These are phyloP conservation scores for Corella eumyota DNA, from an alignment of 23 tunicate genomes.

Conservation along the genomic window DNA sequence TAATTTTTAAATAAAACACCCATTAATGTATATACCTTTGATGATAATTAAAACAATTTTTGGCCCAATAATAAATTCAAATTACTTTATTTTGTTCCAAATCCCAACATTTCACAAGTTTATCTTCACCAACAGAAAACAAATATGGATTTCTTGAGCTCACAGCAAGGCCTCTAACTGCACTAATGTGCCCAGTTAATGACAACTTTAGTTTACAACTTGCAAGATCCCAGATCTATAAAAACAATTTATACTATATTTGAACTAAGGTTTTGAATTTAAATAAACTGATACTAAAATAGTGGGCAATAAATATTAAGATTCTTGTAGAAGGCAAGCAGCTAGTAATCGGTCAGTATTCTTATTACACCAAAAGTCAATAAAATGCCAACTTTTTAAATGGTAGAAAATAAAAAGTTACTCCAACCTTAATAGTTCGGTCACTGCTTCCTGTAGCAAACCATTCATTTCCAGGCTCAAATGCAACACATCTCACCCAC, in stretches of 20 bases:
- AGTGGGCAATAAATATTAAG: too few species aligned
- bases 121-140: slow-evolving; percentile 93
- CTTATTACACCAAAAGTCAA: background rate
- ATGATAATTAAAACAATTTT: background rate
- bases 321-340: too few species aligned
- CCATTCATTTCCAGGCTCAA: slow-evolving; percentile 99
- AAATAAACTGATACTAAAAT: too few species aligned
- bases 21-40: background rate
- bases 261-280: background rate
- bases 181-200: slow-evolving; percentile 90
- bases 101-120: slow-evolving; percentile 98
- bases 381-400: background rate
- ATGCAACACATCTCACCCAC: slow-evolving; percentile 92
- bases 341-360: too few species aligned
- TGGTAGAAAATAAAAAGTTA: background rate
- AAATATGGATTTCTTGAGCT: slow-evolving; percentile 83
- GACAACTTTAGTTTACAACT: slow-evolving; percentile 80
- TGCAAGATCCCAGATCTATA: slow-evolving; percentile 92
- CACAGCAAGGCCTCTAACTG: slow-evolving; percentile 82
- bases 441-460: slow-evolving; percentile 92
- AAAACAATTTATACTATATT: background rate
- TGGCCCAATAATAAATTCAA: too few species aligned
- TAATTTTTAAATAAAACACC: background rate
- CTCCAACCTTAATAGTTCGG: slow-evolving; percentile 61
- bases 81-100: slow-evolving; percentile 86